Evolutionary conservation across 2,113 vertebrate species (phyloP), one percentile per base, ranked within the genome.

Genomic region (Trinectes maculatus): DNA sequence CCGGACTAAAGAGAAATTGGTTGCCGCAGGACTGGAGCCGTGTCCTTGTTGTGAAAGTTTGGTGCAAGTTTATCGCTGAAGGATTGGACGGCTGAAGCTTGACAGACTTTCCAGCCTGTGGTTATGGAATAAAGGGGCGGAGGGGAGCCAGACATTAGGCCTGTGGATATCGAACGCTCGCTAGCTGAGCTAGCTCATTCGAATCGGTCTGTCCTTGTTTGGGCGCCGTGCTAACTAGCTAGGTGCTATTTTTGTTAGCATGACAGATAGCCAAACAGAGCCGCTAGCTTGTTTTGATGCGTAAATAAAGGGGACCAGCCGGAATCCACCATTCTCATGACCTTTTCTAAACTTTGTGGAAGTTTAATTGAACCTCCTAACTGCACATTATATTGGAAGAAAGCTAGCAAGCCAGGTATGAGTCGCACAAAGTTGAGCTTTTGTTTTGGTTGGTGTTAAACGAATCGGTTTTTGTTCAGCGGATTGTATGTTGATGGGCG

Each of bases 221-320:
- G 72, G 68, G 54, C 39, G 31, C 71, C 9, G 69, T 49, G 85
- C 82, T 87, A 84, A 75, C 71, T 56, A 66, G 71, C 80, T 37
- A n/a, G 46, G 12, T 44, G 85, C 69, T 80, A 66, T 78, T 84
- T 84, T 75, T 52, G 55, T 80, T 85, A 87, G 82, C 82, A 84
- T 75, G 75, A 84, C 83, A 88, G 48, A 79, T 12, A 77, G 63
- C 60, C 55, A 49, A 19, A 22, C 22, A 2, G 26, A 37, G 8
- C 60, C 29, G 48, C 21, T 71, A 36, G 59, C 44, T 74, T 75
- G 58, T 82, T 74, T 80, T 67, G 47, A 47, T 83, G 51, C 15
- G 25, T 69, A 28, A 26, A 31, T 28, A 34, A 31, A 43, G 37
- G 24, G 8, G 60, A 58, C 24, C 26, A 8, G 16, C 19, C 2